Evolutionary conservation across 2,888 invertebrate genomes (phyloP).

Genomic region (Phengaris alcon): DNA sequence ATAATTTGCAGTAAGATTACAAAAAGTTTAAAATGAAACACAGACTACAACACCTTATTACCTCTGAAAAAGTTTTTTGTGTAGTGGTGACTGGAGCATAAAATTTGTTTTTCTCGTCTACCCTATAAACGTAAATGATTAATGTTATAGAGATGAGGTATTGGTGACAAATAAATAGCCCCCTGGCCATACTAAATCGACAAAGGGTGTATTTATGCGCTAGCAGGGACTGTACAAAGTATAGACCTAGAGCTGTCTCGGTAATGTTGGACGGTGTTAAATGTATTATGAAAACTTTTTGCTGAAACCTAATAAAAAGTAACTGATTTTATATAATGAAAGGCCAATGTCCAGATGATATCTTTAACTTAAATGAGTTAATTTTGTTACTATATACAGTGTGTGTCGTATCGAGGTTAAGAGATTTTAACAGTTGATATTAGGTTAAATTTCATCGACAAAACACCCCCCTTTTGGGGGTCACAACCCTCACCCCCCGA

Average conservation of each 20-base stretch:
- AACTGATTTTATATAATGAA: not conserved
- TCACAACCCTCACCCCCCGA: no score
- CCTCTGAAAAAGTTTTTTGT: slow-evolving; percentile 4
- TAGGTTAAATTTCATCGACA: no score
- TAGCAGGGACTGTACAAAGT: not conserved
- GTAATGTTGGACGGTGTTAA: not conserved
- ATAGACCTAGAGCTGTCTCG: not conserved
- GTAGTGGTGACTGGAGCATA: slow-evolving; percentile 13
- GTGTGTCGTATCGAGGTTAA: not conserved
- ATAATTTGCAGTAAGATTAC: not conserved
- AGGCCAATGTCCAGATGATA: not conserved
- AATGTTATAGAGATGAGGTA: slow-evolving; percentile 23
- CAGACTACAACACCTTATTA: not conserved
- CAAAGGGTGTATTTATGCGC: not conserved
- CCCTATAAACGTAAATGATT: slow-evolving; percentile 25
- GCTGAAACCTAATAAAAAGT: not conserved
- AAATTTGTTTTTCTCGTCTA: slow-evolving; percentile 20
- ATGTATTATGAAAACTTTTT: slow-evolving; percentile 1
- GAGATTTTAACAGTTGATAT: no score
- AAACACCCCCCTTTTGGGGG: no score
- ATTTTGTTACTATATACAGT: not conserved
- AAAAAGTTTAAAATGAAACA: not conserved
- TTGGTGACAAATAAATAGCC: not conserved
- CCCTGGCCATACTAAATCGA: not conserved
- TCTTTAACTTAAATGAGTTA: not conserved